These are phyloP conservation scores for Lutjanus argentimaculatus DNA, from an alignment of 2,797 vertebrate genomes.

Conservation along the genomic window DNA sequence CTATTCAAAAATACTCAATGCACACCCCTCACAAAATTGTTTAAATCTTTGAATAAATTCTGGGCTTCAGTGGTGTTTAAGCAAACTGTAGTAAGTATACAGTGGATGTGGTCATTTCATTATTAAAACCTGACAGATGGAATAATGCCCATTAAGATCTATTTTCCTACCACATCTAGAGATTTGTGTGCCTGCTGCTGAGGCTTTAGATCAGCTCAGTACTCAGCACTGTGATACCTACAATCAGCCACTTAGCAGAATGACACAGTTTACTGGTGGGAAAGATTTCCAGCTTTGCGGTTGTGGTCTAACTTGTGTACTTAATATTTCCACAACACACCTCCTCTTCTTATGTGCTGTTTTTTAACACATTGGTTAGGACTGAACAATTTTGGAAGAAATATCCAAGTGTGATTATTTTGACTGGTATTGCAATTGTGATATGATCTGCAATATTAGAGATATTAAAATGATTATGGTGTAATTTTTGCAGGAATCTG, in stretches of 20 bases:
- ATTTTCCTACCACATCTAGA: constrained; percentile 26
- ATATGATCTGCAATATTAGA: no score
- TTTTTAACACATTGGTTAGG: neutral
- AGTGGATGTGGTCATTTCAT: constrained; percentile 7
- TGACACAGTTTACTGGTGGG: constrained; percentile 18
- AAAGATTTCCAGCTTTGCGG: constrained; percentile 26
- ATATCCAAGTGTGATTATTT: no score
- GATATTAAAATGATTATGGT: no score
- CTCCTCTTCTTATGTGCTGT: neutral
- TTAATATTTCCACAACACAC: constrained; percentile 34
- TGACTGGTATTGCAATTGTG: no score
- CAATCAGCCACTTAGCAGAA: constrained; percentile 17
- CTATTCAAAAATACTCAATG: constrained; percentile 1
- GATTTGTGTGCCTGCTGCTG: neutral
- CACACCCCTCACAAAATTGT: no score
- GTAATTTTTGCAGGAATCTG: no score
- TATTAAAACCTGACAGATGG: constrained; percentile 3
- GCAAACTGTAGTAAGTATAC: neutral
- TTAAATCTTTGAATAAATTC: no score
- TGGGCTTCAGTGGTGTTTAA: neutral
- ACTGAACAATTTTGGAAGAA: no score
- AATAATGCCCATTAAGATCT: neutral
- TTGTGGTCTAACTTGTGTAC: constrained; percentile 17
- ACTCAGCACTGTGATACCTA: constrained; percentile 19
- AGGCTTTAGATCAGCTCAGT: constrained; percentile 24